Evolutionary conservation across 2,888 invertebrate genomes (phyloP).

Genomic region (Troides aeacus): DNA sequence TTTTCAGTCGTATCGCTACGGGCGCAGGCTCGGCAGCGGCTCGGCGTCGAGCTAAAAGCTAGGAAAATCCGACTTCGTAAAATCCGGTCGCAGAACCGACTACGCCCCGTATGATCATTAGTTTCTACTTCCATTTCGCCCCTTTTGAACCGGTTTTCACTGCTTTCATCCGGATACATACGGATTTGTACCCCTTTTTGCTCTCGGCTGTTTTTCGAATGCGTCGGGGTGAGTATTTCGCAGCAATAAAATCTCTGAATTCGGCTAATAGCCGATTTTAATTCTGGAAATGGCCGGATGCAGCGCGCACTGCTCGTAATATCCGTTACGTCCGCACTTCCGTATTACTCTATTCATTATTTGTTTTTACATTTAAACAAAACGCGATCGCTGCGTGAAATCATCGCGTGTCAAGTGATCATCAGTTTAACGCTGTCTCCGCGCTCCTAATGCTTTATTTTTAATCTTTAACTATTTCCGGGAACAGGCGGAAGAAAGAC

Average conservation of each 20-base stretch:
- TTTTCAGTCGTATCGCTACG: slow-evolving; percentile 28
- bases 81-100: slow-evolving; percentile 32
- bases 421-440: too few species aligned
- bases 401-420: too few species aligned
- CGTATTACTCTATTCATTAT: too few species aligned
- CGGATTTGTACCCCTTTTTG: slow-evolving; percentile 39
- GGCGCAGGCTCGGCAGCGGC: slow-evolving; percentile 33
- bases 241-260: slow-evolving; percentile 17
- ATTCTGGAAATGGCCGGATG: slow-evolving; percentile 7
- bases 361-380: too few species aligned
- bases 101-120: slow-evolving; percentile 49
- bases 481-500: too few species aligned
- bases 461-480: too few species aligned
- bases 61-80: slow-evolving; percentile 30
- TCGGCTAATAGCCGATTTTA: slow-evolving; percentile 21
- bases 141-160: slow-evolving; percentile 49
- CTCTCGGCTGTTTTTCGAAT: slow-evolving; percentile 15
- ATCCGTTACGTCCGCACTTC: background rate
- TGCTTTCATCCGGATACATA: slow-evolving; percentile 52
- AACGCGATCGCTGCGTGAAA: too few species aligned
- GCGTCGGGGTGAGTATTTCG: slow-evolving; percentile 18
- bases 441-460: too few species aligned
- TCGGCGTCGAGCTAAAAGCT: slow-evolving; percentile 29
- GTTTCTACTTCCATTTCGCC: slow-evolving; percentile 49
- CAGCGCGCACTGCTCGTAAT: background rate